phyloP scores from a whole-genome alignment of 2,113 vertebrate species.

The Chaetodon auriga region DNA sequence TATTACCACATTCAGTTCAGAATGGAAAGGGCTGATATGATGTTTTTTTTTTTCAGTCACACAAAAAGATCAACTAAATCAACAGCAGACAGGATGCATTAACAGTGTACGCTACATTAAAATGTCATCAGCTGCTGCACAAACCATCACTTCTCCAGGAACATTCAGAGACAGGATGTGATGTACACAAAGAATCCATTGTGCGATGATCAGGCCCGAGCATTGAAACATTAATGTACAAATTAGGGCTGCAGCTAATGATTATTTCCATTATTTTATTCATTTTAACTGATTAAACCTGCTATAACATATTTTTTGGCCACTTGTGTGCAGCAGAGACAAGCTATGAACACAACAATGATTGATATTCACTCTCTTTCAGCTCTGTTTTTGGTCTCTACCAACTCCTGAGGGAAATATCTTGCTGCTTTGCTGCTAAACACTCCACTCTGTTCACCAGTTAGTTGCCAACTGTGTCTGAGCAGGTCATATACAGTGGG shows the following conservation, averaged over 20 bases:
- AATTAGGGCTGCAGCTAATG: neutral
- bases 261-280: neutral
- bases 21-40: neutral
- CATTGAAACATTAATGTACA: neutral
- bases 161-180: neutral
- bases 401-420: neutral
- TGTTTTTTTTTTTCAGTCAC: neutral
- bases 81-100: conserved; percentile 18
- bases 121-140: conserved; percentile 20
- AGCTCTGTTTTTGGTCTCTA: neutral
- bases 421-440: too few relatives aligned
- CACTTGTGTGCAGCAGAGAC: neutral
- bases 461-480: neutral
- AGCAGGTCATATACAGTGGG: neutral
- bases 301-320: too few relatives aligned
- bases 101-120: conserved; percentile 8
- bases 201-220: neutral
- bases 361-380: neutral
- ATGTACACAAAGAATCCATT: neutral
- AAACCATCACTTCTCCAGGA: neutral
- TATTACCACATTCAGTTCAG: neutral
- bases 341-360: too few relatives aligned
- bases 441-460: neutral
- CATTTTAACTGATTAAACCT: too few relatives aligned
- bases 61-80: conserved; percentile 9